These are phyloP conservation scores for Mus spretus DNA, from an alignment of 2,797 vertebrate genomes.

Conservation along the genomic window DNA sequence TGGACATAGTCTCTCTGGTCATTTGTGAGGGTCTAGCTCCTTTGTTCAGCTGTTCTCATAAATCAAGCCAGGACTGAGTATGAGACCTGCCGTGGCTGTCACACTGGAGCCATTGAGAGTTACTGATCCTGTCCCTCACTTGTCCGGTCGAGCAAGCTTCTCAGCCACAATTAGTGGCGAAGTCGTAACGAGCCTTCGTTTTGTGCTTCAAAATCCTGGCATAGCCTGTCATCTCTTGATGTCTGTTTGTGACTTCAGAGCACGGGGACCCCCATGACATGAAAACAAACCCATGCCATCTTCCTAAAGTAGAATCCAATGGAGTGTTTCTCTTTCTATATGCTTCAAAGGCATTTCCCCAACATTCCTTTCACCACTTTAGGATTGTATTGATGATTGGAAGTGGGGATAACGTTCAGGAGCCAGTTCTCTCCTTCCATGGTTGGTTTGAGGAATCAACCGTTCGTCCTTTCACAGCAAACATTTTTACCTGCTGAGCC, in stretches of 20 bases:
- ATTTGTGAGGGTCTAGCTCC: background rate
- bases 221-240: background rate
- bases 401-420: background rate
- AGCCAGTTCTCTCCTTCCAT: background rate
- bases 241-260: constrained; percentile 18
- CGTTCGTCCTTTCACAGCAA: background rate
- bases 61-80: constrained; percentile 31
- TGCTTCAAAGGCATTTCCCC: background rate
- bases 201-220: background rate
- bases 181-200: background rate
- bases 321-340: background rate
- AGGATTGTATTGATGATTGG: background rate
- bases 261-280: background rate
- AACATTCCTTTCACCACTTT: background rate
- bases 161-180: constrained; percentile 27
- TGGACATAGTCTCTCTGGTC: background rate
- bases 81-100: background rate
- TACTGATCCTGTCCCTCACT: background rate
- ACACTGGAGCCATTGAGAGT: background rate
- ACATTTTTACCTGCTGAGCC: background rate
- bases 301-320: background rate
- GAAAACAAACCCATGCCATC: constrained; percentile 12
- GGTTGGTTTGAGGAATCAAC: background rate
- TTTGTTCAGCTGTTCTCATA: constrained; percentile 30
- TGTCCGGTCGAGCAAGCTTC: background rate